Evolutionary conservation across 2,797 vertebrate species (phyloP).

Genomic region (Podargus strigoides): DNA sequence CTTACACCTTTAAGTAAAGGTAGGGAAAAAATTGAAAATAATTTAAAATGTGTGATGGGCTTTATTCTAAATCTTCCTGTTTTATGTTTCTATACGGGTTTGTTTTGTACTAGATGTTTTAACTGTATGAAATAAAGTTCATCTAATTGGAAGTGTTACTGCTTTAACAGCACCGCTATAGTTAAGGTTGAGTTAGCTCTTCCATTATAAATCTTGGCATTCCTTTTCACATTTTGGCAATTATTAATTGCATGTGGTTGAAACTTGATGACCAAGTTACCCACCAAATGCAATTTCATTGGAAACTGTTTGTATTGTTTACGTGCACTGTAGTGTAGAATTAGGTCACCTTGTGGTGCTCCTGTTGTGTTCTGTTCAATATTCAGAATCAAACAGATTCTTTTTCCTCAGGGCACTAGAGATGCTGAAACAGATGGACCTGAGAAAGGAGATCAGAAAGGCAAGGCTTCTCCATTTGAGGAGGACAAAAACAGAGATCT

Average conservation of each 20-base stretch:
- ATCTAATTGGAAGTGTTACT: conserved; percentile 44
- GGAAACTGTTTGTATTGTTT: conserved; percentile 63
- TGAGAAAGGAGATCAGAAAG: conserved; percentile 90
- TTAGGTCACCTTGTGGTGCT: conserved; percentile 67
- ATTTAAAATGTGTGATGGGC: not conserved
- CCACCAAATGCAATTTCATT: conserved; percentile 55
- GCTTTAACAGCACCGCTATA: conserved; percentile 65
- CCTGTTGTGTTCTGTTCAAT: conserved; percentile 71
- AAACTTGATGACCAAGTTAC: conserved; percentile 55
- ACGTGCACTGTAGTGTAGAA: conserved; percentile 67
- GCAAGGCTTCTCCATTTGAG: conserved; percentile 92
- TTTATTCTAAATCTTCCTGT: conserved; percentile 7
- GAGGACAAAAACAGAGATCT: conserved; percentile 94
- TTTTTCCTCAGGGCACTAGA: conserved; percentile 86
- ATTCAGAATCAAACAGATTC: conserved; percentile 76
- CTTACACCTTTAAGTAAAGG: not conserved
- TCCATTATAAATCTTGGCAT: conserved; percentile 71
- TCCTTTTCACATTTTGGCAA: conserved; percentile 55
- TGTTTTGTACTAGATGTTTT: conserved; percentile 5
- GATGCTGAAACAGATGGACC: conserved; percentile 91
- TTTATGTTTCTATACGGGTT: not conserved
- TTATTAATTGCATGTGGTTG: conserved; percentile 63
- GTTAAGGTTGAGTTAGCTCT: conserved; percentile 75
- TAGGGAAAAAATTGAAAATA: not conserved
- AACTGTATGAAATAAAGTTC: conserved; percentile 9